These are phyloP conservation scores for Terebella lapidaria DNA, from an alignment of 2,888 invertebrate species.

Conservation along the genomic window DNA sequence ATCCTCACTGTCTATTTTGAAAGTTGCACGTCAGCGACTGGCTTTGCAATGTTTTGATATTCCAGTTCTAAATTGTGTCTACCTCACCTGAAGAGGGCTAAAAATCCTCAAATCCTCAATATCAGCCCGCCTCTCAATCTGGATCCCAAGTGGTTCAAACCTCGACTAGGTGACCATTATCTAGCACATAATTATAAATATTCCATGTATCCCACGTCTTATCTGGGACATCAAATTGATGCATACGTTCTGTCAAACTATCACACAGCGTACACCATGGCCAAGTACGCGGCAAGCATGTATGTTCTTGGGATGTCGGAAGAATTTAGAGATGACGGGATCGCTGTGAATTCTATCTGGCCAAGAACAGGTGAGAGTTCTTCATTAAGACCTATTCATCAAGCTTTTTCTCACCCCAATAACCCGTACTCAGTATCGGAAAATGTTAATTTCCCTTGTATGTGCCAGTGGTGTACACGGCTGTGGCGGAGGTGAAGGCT, in stretches of 20 bases:
- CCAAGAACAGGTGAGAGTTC: slow-evolving; percentile 89
- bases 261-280: slow-evolving; percentile 83
- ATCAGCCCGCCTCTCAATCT: slow-evolving; percentile 90
- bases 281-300: slow-evolving; percentile 98
- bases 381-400: too few species aligned
- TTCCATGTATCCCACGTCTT: too few species aligned
- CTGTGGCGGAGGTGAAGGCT: slow-evolving; percentile 69
- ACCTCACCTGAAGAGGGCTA: slow-evolving; percentile 78
- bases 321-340: slow-evolving; percentile 75
- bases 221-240: too few species aligned
- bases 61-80: slow-evolving; percentile 86
- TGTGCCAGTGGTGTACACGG: slow-evolving; percentile 85
- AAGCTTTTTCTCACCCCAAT: too few species aligned
- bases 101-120: slow-evolving; percentile 90
- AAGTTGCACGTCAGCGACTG: too few species aligned
- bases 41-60: too few species aligned
- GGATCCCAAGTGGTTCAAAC: slow-evolving; percentile 82
- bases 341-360: slow-evolving; percentile 95
- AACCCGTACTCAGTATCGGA: too few species aligned
- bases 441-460: too few species aligned
- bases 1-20: too few species aligned
- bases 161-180: too few species aligned
- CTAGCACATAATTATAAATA: too few species aligned
- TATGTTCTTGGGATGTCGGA: slow-evolving; percentile 97
- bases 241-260: too few species aligned